Evolutionary conservation across 2,113 vertebrate genomes (phyloP).

Genomic region (Gobiocypris rarus): DNA sequence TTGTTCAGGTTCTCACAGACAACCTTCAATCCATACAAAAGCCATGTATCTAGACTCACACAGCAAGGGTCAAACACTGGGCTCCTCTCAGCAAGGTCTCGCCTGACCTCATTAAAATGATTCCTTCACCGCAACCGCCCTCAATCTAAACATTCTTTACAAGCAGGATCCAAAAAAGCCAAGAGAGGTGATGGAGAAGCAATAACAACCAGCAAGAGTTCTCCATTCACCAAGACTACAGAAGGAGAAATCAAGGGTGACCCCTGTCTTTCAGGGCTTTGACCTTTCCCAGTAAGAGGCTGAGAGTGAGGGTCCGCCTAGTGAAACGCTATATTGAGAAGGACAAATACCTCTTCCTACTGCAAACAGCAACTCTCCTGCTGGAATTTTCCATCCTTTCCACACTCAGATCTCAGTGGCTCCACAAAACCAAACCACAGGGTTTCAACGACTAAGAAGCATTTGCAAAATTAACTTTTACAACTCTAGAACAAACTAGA

Average conservation of each 20-base stretch:
- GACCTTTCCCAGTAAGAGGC: constrained; percentile 23
- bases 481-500: background rate
- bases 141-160: constrained; percentile 19
- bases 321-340: constrained; percentile 33
- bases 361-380: constrained; percentile 42
- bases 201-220: constrained; percentile 39
- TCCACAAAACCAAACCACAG: constrained; percentile 31
- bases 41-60: constrained; percentile 3
- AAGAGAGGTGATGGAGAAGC: constrained; percentile 48
- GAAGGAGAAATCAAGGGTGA: constrained; percentile 26
- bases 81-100: constrained; percentile 36
- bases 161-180: constrained; percentile 34
- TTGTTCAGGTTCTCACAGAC: constrained; percentile 40
- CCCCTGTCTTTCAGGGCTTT: constrained; percentile 7
- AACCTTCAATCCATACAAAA: constrained; percentile 32
- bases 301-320: constrained; percentile 8
- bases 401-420: constrained; percentile 35
- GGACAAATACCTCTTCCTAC: constrained; percentile 28
- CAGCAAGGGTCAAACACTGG: constrained; percentile 12
- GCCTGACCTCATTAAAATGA: constrained; percentile 43
- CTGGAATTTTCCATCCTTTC: constrained; percentile 51
- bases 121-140: constrained; percentile 32
- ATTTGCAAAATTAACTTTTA: background rate
- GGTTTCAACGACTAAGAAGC: background rate
- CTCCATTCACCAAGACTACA: constrained; percentile 14